A percentile compares a stretch with the other conserved stretches of the same genome.
phyloP scores from a whole-genome alignment of 2,797 vertebrate genomes.

The Pangasius macronema region DNA sequence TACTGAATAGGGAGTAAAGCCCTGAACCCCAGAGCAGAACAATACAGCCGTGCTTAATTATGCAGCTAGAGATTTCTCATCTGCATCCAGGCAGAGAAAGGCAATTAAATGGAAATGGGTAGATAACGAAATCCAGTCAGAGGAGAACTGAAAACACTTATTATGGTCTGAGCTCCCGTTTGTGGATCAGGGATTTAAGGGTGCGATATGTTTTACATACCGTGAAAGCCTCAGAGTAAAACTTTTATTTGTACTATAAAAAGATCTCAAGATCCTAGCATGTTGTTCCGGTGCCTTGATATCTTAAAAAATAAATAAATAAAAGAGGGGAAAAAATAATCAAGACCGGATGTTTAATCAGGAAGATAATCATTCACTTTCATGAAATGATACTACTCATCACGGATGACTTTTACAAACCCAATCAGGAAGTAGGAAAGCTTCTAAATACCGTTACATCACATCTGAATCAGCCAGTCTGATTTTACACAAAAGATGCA shows the following conservation, averaged over 20 bases:
- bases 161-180: conserved; percentile 37
- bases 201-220: conserved; percentile 45
- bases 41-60: conserved; percentile 53
- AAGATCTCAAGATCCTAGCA: background rate
- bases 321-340: background rate
- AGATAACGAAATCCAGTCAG: conserved; percentile 46
- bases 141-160: conserved; percentile 37
- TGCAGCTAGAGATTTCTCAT: conserved; percentile 50
- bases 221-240: conserved; percentile 19
- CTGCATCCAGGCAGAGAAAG: conserved; percentile 53
- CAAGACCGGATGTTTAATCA: background rate
- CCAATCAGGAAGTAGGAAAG: background rate
- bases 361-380: background rate
- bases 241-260: conserved; percentile 15
- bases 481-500: background rate
- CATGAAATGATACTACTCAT: background rate
- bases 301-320: background rate
- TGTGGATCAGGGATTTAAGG: conserved; percentile 37
- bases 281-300: background rate
- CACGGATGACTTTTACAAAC: conserved; percentile 1
- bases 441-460: background rate
- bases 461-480: background rate
- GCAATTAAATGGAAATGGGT: conserved; percentile 53
- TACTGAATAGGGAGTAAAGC: conserved; percentile 16
- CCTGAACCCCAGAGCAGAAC: conserved; percentile 40